Evolutionary conservation across 2,888 invertebrate genomes (phyloP).

Genomic region (Chrysotoxum bicinctum): DNA sequence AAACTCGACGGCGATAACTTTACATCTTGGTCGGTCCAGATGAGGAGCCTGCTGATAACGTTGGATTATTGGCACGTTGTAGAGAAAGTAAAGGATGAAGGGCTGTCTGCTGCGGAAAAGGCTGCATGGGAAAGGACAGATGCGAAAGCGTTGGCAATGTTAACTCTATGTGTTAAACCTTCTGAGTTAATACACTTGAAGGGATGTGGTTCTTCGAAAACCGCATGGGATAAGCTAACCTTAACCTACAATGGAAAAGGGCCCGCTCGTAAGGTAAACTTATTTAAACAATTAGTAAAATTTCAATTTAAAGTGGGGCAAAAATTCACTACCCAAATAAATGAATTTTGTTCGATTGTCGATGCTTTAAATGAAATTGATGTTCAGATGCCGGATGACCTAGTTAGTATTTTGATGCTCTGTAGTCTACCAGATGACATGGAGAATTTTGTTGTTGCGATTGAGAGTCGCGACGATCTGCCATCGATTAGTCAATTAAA

Average conservation of each 20-base stretch:
- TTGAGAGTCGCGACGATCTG: conserved; percentile 43
- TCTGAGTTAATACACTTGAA: conserved; percentile 55
- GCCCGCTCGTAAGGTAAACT: conserved; percentile 48
- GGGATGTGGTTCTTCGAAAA: conserved; percentile 37
- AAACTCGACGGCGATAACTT: conserved; percentile 12
- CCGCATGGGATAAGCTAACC: conserved; percentile 39
- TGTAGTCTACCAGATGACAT: conserved; percentile 55
- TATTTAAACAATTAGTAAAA: conserved; percentile 40
- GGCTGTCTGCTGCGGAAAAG: conserved; percentile 1
- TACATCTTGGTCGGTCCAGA: conserved; percentile 33
- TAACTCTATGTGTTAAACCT: conserved; percentile 36
- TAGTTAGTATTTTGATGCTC: conserved; percentile 34
- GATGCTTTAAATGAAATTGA: conserved; percentile 57
- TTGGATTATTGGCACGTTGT: conserved; percentile 18
- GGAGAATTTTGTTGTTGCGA: conserved; percentile 54
- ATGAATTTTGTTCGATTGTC: conserved; percentile 48
- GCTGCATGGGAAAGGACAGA: conserved; percentile 10
- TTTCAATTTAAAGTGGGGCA: conserved; percentile 33
- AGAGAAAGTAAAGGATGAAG: conserved; percentile 14
- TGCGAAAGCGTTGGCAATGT: conserved; percentile 19
- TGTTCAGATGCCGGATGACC: conserved; percentile 32
- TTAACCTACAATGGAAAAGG: conserved; percentile 38
- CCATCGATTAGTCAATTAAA: conserved; percentile 45
- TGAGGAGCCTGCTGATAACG: conserved; percentile 19
- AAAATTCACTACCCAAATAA: conserved; percentile 30